phyloP scores from a whole-genome alignment of 2,888 invertebrate species.

The Gryllus longicercus region DNA sequence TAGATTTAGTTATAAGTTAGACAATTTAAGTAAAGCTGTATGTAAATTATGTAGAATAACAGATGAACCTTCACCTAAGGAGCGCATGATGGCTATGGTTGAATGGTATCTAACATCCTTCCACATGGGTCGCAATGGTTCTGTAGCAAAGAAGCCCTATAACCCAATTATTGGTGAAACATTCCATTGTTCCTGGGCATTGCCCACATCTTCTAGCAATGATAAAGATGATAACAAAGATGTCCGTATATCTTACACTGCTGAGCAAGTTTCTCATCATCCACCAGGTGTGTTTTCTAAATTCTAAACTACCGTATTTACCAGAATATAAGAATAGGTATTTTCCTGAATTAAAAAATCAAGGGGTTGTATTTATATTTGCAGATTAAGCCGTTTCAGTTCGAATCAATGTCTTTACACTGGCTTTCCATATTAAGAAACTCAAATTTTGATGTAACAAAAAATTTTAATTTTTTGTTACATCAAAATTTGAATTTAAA shows the following conservation, averaged over 20 bases:
- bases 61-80: conserved; percentile 42
- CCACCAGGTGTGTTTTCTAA: conserved; percentile 47
- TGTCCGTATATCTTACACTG: conserved; percentile 39
- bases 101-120: conserved; percentile 53
- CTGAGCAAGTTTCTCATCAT: conserved; percentile 53
- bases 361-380: too few relatives aligned
- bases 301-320: background rate
- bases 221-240: background rate
- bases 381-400: too few relatives aligned
- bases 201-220: conserved; percentile 38
- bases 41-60: conserved; percentile 37
- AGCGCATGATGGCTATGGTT: conserved; percentile 47
- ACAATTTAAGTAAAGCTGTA: background rate
- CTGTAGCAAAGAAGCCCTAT: conserved; percentile 52
- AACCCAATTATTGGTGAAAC: conserved; percentile 55
- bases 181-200: conserved; percentile 52
- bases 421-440: too few relatives aligned
- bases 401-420: too few relatives aligned
- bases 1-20: background rate
- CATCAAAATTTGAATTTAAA: too few relatives aligned
- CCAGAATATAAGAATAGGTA: too few relatives aligned
- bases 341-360: too few relatives aligned
- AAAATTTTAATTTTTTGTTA: too few relatives aligned
- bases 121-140: conserved; percentile 45
- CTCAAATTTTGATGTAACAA: too few relatives aligned